Evolutionary conservation across 2,888 invertebrate species (phyloP), one percentile per base, ranked within the genome.

Genomic region (Hydropsyche betteni): DNA sequence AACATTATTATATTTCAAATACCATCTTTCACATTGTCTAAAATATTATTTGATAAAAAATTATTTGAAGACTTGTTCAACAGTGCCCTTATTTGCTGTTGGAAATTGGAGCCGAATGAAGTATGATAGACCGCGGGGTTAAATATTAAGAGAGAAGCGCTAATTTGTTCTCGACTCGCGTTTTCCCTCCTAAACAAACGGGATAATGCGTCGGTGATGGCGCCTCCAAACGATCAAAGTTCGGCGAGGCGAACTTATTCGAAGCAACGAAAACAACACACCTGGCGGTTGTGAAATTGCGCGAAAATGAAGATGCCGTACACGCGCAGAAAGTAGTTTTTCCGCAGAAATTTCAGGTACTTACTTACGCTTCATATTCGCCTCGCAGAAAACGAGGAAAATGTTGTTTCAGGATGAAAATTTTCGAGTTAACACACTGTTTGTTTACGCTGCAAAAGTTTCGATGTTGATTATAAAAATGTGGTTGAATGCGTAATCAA

Each of bases 101-200:
- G 16, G 52, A 69, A 69, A 69, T 69, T 24, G 50, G 51, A 14
- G 50, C 69, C 16, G 33, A 69, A 69, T 69, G 69, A 69, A 69
- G 69, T 69, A 69, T 69, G 69, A 69, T 69, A 69, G 69, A 69
- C 70, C 53, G 53, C 50, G 53, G 52, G 53, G 53, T 53, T 70
- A 70, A 70, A 70, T 70, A 70, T 70, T 51, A 70, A 53, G 70
- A 70, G 16, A 53, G 64, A 33, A 6, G 64, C 24, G 70, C 12
- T 14, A 44, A 44, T 44, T 44, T 44, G 44, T 44, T 44, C 44
- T 10, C 44, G 6, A 8, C 10, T 44, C 44, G 44, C 44, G 24
- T 58, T 58, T 58, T 8, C 58, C 58, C 16, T 58, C 16, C 58
- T 16, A 58, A 58, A 14, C 8, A 58, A 58, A 14, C 16, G 58